Evolutionary conservation across 2,888 invertebrate species (phyloP).

Genomic region (Synergus umbraculus): DNA sequence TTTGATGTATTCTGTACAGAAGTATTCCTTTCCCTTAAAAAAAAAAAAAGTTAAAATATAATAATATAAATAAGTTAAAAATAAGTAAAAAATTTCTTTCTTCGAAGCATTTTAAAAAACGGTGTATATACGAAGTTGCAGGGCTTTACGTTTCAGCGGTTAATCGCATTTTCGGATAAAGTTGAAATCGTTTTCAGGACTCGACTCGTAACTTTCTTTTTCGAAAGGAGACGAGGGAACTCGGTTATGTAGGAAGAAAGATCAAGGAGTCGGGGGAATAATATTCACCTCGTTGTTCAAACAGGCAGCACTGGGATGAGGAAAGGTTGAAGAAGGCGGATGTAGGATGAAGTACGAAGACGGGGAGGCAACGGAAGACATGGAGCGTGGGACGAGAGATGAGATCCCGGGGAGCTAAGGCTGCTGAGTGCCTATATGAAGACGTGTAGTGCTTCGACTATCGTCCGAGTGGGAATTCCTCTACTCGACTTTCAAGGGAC

Average conservation of each 20-base stretch:
- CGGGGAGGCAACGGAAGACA: conserved; percentile 28
- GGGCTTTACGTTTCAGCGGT: not conserved
- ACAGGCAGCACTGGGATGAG: conserved; percentile 49
- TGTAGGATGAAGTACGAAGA: conserved; percentile 27
- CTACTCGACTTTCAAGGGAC: conserved; percentile 23
- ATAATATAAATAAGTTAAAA: no score
- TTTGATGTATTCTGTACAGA: no score
- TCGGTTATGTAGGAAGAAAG: conserved; percentile 21
- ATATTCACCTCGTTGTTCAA: conserved; percentile 61
- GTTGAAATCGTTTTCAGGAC: conserved; percentile 15
- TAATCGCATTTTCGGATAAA: conserved; percentile 17
- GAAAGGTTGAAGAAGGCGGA: conserved; percentile 29
- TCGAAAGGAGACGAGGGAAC: conserved; percentile 27
- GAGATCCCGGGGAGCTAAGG: conserved; percentile 10
- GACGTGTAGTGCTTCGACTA: conserved; percentile 25
- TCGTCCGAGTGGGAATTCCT: conserved; percentile 24
- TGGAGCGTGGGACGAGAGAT: not conserved
- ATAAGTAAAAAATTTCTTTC: no score
- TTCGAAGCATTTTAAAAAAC: not conserved
- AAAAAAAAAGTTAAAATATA: no score
- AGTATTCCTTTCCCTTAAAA: no score
- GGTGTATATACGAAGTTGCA: not conserved
- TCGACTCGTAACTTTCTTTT: not conserved
- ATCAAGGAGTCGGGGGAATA: conserved; percentile 55
- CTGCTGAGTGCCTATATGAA: conserved; percentile 36